These are phyloP conservation scores for Porites cylindrica DNA, from an alignment of 92 coral and sea anemone genomes.

Conservation along the genomic window DNA sequence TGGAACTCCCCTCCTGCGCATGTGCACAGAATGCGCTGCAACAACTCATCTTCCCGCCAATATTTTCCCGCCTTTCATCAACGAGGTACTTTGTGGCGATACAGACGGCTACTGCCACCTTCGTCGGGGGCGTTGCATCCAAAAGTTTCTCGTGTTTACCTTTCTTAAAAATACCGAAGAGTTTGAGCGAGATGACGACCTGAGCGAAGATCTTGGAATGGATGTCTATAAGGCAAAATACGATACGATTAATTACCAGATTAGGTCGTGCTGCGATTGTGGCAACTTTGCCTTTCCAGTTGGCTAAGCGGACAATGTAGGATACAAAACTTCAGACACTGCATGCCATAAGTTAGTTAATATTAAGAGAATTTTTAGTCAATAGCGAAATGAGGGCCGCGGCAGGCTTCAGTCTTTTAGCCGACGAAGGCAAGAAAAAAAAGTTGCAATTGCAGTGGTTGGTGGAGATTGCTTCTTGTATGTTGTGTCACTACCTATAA, in stretches of 20 bases:
- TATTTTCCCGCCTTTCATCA: conserved; percentile 61
- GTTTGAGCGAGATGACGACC: conserved; percentile 5
- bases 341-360: too few relatives aligned
- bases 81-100: conserved; percentile 65
- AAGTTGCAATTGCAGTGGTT: too few relatives aligned
- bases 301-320: background rate
- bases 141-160: conserved; percentile 7
- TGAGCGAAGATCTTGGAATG: background rate
- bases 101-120: conserved; percentile 7
- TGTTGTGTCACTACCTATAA: too few relatives aligned
- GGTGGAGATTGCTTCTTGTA: too few relatives aligned
- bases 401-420: background rate
- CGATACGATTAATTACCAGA: background rate
- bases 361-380: too few relatives aligned
- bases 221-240: background rate
- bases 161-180: conserved; percentile 36
- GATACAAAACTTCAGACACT: background rate
- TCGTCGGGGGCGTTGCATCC: conserved; percentile 22
- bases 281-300: background rate
- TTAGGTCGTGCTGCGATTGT: conserved; percentile 37
- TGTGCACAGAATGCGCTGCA: conserved; percentile 69
- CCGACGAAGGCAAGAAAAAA: too few relatives aligned
- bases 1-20: background rate
- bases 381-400: background rate
- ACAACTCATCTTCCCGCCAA: conserved; percentile 33